Conservation (phyloP, 2,113 vertebrate species). For the Eulemur rufifrons region DNA sequence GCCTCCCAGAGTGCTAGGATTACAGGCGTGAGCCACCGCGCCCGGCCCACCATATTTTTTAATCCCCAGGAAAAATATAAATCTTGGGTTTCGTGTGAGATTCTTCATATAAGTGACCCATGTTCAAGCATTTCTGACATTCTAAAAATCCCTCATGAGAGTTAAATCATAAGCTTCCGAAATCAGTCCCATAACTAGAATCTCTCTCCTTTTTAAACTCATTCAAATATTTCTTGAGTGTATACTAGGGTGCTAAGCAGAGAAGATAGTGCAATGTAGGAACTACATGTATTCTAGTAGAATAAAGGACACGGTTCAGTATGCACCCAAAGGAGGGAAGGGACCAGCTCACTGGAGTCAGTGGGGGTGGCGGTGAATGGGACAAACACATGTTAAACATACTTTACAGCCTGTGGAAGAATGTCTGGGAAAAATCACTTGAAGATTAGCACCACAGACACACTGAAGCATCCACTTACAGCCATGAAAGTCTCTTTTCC, state of each 20-base stretch:
- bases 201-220: neutral
- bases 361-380: neutral
- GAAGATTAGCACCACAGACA: neutral
- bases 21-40: no score
- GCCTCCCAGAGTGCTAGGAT: no score
- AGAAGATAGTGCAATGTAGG: neutral
- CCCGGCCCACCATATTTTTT: neutral
- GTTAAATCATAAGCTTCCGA: neutral
- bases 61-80: slow-evolving; percentile 7
- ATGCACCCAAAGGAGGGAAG: neutral
- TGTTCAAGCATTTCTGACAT: neutral
- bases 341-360: neutral
- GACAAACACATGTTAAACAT: neutral
- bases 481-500: neutral
- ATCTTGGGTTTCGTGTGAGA: neutral
- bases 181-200: neutral
- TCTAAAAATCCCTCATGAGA: neutral
- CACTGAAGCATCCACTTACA: neutral
- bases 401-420: neutral
- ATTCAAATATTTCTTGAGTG: neutral
- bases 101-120: neutral
- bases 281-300: fast-evolving
- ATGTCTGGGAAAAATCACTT: neutral
- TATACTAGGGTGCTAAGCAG: neutral
- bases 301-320: neutral